phyloP scores from a whole-genome alignment of 2,113 vertebrate species.

The Protobothrops mucrosquamatus region DNA sequence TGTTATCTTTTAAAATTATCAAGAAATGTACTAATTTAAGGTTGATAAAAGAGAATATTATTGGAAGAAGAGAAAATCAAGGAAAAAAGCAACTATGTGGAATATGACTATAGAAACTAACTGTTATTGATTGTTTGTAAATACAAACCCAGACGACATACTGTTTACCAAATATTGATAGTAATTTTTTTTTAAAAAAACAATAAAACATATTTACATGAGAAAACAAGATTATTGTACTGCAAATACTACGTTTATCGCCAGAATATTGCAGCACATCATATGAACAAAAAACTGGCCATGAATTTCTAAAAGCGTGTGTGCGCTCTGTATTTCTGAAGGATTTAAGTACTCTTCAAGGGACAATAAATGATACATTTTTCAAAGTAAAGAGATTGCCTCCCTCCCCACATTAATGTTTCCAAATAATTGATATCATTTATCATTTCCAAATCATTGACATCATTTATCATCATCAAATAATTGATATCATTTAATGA shows the following conservation, averaged over 20 bases:
- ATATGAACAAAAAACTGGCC: neutral
- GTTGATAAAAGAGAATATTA: too few species aligned
- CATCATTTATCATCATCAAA: neutral
- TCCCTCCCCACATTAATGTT: neutral
- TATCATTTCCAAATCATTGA: neutral
- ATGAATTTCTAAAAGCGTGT: neutral
- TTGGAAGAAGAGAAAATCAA: too few species aligned
- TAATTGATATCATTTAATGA: neutral
- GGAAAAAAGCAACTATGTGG: too few species aligned
- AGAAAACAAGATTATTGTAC: neutral
- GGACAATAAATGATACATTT: neutral
- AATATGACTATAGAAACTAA: too few species aligned
- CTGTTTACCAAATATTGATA: too few species aligned
- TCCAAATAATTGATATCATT: neutral
- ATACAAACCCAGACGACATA: too few species aligned
- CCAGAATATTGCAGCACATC: neutral
- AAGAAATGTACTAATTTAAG: too few species aligned
- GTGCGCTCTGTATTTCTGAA: neutral
- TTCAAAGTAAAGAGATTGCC: neutral
- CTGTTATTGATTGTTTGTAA: too few species aligned
- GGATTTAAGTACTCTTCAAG: neutral
- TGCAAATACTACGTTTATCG: neutral
- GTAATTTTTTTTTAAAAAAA: too few species aligned
- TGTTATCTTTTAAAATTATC: too few species aligned
- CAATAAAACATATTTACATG: too few species aligned